phyloP scores from a whole-genome alignment of 23 tunicate species.

The Oikopleura albicans region DNA sequence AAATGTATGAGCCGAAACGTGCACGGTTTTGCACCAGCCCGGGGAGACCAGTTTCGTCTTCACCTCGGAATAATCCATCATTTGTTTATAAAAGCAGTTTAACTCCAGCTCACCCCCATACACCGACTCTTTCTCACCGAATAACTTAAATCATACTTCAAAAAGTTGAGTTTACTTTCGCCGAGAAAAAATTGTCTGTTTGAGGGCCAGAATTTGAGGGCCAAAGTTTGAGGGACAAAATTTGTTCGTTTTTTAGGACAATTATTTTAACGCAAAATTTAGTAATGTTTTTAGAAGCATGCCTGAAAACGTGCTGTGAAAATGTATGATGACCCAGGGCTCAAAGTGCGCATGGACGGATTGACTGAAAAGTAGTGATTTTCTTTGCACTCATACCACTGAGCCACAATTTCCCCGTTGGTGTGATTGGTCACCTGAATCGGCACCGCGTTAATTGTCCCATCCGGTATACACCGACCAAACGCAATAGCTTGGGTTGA shows the following conservation, averaged over 20 bases:
- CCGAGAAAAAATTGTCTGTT: too few relatives aligned
- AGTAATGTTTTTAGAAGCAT: too few relatives aligned
- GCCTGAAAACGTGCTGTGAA: background rate
- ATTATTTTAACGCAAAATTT: too few relatives aligned
- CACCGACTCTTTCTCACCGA: background rate
- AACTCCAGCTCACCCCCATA: background rate
- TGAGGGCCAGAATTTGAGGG: too few relatives aligned
- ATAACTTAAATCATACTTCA: too few relatives aligned
- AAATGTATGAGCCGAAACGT: background rate
- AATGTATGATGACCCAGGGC: background rate
- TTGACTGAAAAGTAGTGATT: background rate
- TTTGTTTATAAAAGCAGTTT: background rate
- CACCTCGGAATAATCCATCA: constrained; percentile 6
- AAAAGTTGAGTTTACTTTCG: too few relatives aligned
- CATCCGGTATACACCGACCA: background rate
- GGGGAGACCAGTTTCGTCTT: background rate
- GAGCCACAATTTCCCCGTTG: background rate
- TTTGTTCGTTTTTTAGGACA: too few relatives aligned
- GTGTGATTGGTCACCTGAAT: constrained; percentile 16
- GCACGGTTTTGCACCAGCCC: background rate
- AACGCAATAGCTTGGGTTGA: background rate
- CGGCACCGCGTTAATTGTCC: background rate
- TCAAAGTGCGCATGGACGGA: background rate
- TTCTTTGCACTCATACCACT: background rate
- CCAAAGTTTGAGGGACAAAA: too few relatives aligned